Evolutionary conservation across 2,797 vertebrate species (phyloP), one percentile per base, ranked within the genome.

Genomic region (Bovichtus diacanthus): DNA sequence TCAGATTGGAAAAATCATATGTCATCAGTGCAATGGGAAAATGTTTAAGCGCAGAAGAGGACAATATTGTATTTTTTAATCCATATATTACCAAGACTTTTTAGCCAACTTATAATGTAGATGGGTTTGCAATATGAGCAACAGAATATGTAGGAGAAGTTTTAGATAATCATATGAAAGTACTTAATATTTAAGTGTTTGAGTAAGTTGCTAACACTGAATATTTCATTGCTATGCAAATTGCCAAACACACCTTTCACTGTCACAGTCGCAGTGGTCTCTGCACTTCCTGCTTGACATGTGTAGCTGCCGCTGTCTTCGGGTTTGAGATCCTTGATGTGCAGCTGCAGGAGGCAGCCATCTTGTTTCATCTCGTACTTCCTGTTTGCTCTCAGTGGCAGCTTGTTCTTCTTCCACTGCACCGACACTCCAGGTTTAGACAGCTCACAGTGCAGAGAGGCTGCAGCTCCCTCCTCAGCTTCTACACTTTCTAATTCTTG

Each of bases 241-340:
- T 23, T 39, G 1, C 1, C n/a, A n/a, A n/a, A 56, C 76, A n/a
- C 2, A 55, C 15, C 90, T 90, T 87, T 93, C 21, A 95, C 87
- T 71, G 58, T 44, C 1, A 95, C 7, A 63, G 47, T 58, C 13
- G 89, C 79, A n/a, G 77, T 71, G 2, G 88, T 93, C 53, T 92
- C 88, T 38, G 66, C 81, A 39, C 49, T 53, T 72, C 87, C 92
- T 7, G 89, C 85, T 61, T 87, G 78, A 62, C 97, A 98, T 3
- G 82, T 79, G 71, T 97, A 98, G 13, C 90, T 91, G 1, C 94
- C 96, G 69, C 96, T 92, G 81, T 98, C 97, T n/a, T 96, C 96
- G 0, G 81, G 67, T 10, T 85, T 95, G 56, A 96, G 93, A 3
- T 93, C 94, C 4, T 64, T 94, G 38, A 99, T 95, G 34, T 94